Evolutionary conservation across 2,888 invertebrate species (phyloP), one percentile per base, ranked within the genome.

Genomic region (Agriopis aurantiaria): DNA sequence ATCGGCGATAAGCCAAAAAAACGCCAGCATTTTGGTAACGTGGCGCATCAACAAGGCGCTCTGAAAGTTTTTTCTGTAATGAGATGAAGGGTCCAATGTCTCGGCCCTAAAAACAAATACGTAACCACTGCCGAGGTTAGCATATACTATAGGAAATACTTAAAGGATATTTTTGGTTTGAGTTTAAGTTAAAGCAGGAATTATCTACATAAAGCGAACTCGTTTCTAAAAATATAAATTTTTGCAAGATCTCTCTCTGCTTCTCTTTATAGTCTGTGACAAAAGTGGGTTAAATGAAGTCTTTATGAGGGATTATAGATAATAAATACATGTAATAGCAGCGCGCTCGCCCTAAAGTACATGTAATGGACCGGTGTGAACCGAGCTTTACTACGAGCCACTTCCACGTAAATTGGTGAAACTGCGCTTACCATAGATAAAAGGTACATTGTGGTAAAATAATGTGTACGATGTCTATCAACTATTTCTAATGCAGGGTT

Each of bases 241-340:
- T 40, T 45, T 1, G 57, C 1, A 9, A 57, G 17, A 49, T 0
- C 10, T 51, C 6, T 6, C 52, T 62, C 33, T 62, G 8, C 4
- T 8, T 7, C 8, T 9, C 23, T 53, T 2, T 10, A 9, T 53
- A 62, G 11, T 58, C 53, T 41, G 53, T 52, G 43, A 52, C 68
- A 79, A 82, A 87, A 84, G 72, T 80, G 74, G 85, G 85, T 80
- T 84, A 86, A 84, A 79, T 77, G 80, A 75, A 74, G 79, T 80
- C 79, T 83, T 82, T 81, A 85, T 76, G 78, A 79, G 70, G 76
- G 79, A 82, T 85, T 80, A 82, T 74, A 72, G 81, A 80, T 82
- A 82, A 81, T 82, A 81, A 82, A 82, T 82, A 81, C 77, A 62
- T 76, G 74, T 80, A 79, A 83, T 80, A 77, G 76, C 80, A 65